Conservation (phyloP, 2,888 invertebrate species). For the Eumerus sabulonum region DNA sequence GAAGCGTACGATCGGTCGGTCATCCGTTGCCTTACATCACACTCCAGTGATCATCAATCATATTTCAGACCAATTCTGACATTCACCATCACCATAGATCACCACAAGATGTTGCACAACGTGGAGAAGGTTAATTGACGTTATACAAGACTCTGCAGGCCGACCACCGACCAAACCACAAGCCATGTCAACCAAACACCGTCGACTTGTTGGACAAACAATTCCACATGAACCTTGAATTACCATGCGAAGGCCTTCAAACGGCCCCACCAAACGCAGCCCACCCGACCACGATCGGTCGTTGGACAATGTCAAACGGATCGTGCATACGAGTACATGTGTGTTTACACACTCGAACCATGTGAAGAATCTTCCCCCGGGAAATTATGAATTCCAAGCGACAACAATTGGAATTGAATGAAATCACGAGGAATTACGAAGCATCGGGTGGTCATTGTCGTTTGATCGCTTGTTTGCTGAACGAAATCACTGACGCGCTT, state of each 20-base stretch:
- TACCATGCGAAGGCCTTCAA: conserved; percentile 19
- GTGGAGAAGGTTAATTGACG: conserved; percentile 50
- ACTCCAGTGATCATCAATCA: too few species aligned
- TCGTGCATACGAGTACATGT: too few species aligned
- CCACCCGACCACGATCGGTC: not conserved
- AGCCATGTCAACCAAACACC: conserved; percentile 51
- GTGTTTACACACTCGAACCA: conserved; percentile 35
- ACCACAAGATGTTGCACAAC: conserved; percentile 27
- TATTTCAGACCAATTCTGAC: too few species aligned
- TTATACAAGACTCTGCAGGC: not conserved
- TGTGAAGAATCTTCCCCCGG: conserved; percentile 3
- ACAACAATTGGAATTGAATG: conserved; percentile 39
- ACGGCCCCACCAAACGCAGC: conserved; percentile 6
- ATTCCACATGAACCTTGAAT: conserved; percentile 46
- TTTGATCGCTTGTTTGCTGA: not conserved
- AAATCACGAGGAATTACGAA: conserved; percentile 31
- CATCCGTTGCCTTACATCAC: too few species aligned
- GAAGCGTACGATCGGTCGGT: not conserved
- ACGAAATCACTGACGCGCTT: conserved; percentile 25
- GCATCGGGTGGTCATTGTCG: conserved; percentile 20
- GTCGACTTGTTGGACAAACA: conserved; percentile 28
- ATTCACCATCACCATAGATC: too few species aligned
- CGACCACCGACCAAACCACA: conserved; percentile 21
- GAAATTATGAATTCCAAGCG: conserved; percentile 29
- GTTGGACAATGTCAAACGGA: conserved; percentile 42